These are phyloP conservation scores for Diloba caeruleocephala DNA, from an alignment of 2,888 invertebrate genomes.

Conservation along the genomic window DNA sequence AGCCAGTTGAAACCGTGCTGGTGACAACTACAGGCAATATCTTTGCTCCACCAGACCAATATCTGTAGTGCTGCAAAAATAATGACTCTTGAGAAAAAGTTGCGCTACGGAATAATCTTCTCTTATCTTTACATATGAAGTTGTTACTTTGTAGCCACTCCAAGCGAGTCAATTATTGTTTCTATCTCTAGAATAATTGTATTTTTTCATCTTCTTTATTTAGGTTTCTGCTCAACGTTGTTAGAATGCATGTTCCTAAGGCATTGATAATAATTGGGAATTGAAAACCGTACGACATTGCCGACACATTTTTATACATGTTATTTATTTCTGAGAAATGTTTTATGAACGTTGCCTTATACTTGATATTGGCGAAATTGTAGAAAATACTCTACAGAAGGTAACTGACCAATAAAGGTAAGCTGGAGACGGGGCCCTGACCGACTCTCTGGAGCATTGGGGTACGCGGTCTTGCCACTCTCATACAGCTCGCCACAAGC, in stretches of 20 bases:
- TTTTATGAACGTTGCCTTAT: too few relatives aligned
- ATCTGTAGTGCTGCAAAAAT: constrained; percentile 76
- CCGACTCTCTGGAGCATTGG: too few relatives aligned
- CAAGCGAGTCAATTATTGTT: constrained; percentile 32
- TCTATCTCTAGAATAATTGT: constrained; percentile 7
- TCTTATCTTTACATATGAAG: constrained; percentile 45
- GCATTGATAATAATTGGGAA: constrained; percentile 17
- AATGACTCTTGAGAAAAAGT: constrained; percentile 71
- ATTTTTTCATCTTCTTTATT: constrained; percentile 26
- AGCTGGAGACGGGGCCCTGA: too few relatives aligned
- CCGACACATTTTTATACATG: too few relatives aligned
- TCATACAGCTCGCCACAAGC: too few relatives aligned
- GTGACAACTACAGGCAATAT: constrained; percentile 85
- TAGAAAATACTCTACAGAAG: too few relatives aligned
- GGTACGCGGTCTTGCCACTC: too few relatives aligned
- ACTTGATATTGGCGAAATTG: too few relatives aligned
- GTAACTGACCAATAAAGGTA: too few relatives aligned
- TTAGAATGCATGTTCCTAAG: not conserved
- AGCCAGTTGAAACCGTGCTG: constrained; percentile 76
- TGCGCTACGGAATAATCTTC: constrained; percentile 57
- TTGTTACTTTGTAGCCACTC: constrained; percentile 23
- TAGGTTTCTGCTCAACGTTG: constrained; percentile 9
- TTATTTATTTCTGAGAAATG: too few relatives aligned
- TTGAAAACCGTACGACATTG: too few relatives aligned
- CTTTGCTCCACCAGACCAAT: constrained; percentile 79